Evolutionary conservation across 2,888 invertebrate species (phyloP).

Genomic region (Liopterus haemorrhoidalis): DNA sequence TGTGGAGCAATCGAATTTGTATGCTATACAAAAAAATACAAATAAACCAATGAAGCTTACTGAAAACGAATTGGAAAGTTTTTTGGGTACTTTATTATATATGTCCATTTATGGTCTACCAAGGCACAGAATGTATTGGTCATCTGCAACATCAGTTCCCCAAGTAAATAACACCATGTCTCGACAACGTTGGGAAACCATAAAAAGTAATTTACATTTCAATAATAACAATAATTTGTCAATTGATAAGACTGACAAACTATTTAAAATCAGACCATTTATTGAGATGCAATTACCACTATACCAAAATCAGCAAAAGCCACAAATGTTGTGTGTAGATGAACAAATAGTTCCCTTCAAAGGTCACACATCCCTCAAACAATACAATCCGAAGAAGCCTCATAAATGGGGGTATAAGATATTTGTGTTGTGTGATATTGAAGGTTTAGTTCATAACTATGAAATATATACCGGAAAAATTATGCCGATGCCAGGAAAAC

Average conservation of each 20-base stretch:
- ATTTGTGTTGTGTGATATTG: too few relatives aligned
- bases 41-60: conserved; percentile 15
- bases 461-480: too few relatives aligned
- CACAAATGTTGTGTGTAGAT: conserved; percentile 20
- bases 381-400: conserved; percentile 32
- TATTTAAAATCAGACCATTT: conserved; percentile 8
- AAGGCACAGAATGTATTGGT: conserved; percentile 12
- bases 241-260: conserved; percentile 2
- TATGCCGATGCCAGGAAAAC: conserved; percentile 19
- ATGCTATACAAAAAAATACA: conserved; percentile 15
- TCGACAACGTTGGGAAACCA: conserved; percentile 10
- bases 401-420: conserved; percentile 34
- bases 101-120: conserved; percentile 18
- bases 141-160: background rate
- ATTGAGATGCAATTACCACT: background rate
- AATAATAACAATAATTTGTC: conserved; percentile 11
- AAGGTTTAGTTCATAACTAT: too few relatives aligned
- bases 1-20: conserved; percentile 17
- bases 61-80: conserved; percentile 6
- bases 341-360: conserved; percentile 37
- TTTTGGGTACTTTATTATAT: conserved; percentile 16
- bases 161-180: conserved; percentile 12
- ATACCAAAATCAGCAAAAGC: background rate
- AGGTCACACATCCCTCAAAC: conserved; percentile 31
- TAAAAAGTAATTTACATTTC: conserved; percentile 16